Percentiles rank a stretch among this genome's conserved stretches.
Conservation (phyloP, 2,888 invertebrate genomes). For the Hermodice carunculata region DNA sequence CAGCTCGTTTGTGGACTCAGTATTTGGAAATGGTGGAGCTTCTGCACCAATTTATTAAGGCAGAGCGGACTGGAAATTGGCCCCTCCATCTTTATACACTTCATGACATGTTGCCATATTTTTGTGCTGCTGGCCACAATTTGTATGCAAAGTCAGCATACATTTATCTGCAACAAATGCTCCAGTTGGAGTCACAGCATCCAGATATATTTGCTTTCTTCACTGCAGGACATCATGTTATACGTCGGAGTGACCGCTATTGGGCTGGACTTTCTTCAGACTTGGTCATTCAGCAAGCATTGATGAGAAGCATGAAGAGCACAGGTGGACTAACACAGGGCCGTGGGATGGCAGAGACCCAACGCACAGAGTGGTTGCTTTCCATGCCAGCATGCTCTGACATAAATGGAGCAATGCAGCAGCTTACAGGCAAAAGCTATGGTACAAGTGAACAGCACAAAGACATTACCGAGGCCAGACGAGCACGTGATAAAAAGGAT, state of each 20-base stretch:
- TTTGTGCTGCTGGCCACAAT: constrained; percentile 46
- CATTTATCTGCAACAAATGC: constrained; percentile 45
- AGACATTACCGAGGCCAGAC: constrained; percentile 23
- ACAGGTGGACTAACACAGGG: constrained; percentile 39
- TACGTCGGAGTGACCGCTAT: constrained; percentile 36
- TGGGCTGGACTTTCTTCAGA: constrained; percentile 49
- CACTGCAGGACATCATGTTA: constrained; percentile 33
- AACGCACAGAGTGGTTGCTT: constrained; percentile 31
- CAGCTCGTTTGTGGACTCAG: constrained; percentile 31
- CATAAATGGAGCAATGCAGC: constrained; percentile 34
- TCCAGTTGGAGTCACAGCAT: constrained; percentile 37
- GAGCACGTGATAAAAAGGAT: constrained; percentile 36
- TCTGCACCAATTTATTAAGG: constrained; percentile 26
- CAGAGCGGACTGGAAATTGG: constrained; percentile 30
- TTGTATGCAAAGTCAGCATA: constrained; percentile 46
- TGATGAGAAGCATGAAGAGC: constrained; percentile 46
- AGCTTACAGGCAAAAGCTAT: constrained; percentile 18
- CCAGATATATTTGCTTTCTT: constrained; percentile 38
- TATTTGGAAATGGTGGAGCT: constrained; percentile 34
- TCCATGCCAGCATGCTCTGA: constrained; percentile 36
- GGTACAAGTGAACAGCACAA: constrained; percentile 25
- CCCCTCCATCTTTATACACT: constrained; percentile 27
- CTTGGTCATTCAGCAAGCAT: constrained; percentile 46
- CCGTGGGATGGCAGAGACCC: constrained; percentile 22
- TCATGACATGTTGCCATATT: constrained; percentile 28